phyloP scores from a whole-genome alignment of 2,113 vertebrate species.

The Alethe castanea region DNA sequence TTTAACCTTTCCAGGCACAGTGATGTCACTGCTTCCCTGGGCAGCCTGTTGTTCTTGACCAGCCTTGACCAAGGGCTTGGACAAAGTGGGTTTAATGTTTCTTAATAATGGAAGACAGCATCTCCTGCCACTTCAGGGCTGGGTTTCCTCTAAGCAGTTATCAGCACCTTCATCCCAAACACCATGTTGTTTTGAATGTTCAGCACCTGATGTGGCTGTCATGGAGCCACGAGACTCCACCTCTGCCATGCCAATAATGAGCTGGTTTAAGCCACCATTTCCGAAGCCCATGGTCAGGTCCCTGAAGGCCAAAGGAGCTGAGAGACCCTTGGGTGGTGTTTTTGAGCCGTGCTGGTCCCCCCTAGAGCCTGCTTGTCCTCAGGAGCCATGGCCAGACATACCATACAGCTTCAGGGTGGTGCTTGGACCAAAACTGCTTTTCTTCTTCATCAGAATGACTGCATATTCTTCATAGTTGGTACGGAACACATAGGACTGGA shows the following conservation, averaged over 20 bases:
- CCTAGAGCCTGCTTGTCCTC: neutral
- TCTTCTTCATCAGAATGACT: constrained; percentile 78
- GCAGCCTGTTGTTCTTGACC: neutral
- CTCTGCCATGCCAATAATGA: neutral
- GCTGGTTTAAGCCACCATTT: neutral
- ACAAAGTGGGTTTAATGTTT: neutral
- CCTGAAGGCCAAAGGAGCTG: neutral
- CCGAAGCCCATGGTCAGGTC: neutral
- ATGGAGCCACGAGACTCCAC: neutral
- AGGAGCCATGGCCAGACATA: neutral
- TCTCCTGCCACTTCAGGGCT: neutral
- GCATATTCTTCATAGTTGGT: constrained; percentile 90
- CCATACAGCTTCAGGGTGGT: constrained; percentile 83
- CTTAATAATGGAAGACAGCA: neutral
- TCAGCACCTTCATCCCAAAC: neutral
- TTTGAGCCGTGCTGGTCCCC: neutral
- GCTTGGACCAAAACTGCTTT: constrained; percentile 60
- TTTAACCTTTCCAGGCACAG: neutral
- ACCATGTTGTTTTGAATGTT: neutral
- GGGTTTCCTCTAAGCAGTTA: neutral
- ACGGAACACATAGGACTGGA: constrained; percentile 82
- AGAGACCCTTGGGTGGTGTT: neutral
- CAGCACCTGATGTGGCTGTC: neutral
- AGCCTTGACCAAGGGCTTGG: neutral
- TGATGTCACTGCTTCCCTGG: neutral